phyloP scores from a whole-genome alignment of 2,113 vertebrate genomes.

The Nyctereutes procyonoides region DNA sequence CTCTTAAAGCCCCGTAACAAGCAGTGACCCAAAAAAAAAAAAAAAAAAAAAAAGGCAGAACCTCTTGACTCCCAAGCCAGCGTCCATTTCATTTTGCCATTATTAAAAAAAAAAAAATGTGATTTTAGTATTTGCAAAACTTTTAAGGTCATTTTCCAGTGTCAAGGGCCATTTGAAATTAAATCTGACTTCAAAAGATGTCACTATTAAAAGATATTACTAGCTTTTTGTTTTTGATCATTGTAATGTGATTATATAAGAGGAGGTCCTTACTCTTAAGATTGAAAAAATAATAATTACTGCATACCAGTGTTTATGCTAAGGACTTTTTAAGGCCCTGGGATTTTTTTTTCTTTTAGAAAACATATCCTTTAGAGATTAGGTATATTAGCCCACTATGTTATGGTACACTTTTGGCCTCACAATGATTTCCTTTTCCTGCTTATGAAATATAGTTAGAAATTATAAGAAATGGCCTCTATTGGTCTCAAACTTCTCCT shows the following conservation, averaged over 20 bases:
- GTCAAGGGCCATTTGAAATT: background rate
- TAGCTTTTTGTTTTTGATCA: constrained; percentile 14
- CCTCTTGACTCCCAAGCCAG: background rate
- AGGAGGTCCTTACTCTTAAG: background rate
- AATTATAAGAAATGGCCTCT: background rate
- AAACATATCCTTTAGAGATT: background rate
- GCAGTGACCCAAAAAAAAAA: background rate
- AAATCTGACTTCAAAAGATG: background rate
- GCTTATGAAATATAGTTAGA: constrained; percentile 29
- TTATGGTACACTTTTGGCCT: constrained; percentile 10
- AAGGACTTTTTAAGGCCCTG: background rate
- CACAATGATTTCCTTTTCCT: background rate
- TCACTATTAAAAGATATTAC: background rate
- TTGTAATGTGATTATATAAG: constrained; percentile 3
- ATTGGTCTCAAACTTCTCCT: background rate
- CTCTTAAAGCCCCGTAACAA: background rate
- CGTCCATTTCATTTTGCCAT: background rate
- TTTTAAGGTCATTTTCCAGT: constrained; percentile 33
- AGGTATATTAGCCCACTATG: background rate
- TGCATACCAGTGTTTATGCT: background rate
- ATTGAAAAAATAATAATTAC: constrained; percentile 12
- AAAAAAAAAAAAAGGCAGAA: background rate
- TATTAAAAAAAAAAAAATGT: background rate
- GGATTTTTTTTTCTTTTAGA: constrained; percentile 18
- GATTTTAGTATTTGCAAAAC: constrained; percentile 2